These are phyloP conservation scores for Saccopteryx leptura DNA, from an alignment of 2,113 vertebrate species.

Conservation along the genomic window DNA sequence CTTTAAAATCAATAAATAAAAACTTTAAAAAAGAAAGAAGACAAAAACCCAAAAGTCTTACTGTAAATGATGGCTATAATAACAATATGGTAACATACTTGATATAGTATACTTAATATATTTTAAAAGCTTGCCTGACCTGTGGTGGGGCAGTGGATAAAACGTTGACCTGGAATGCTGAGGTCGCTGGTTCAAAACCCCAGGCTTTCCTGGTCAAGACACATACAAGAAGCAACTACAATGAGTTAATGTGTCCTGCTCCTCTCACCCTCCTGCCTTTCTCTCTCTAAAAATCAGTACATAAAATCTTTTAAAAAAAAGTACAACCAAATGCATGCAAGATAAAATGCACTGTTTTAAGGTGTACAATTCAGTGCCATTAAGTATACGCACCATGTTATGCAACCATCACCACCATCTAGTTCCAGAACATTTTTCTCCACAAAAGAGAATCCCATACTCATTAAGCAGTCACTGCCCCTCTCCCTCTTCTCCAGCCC, in stretches of 20 bases:
- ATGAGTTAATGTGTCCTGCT: too few species aligned
- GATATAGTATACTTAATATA: neutral
- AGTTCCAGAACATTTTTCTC: slow-evolving; percentile 13
- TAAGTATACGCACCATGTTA: neutral
- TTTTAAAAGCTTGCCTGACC: slow-evolving; percentile 18
- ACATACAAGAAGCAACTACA: too few species aligned
- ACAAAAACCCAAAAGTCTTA: neutral
- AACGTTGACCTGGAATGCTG: too few species aligned
- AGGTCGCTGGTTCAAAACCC: too few species aligned
- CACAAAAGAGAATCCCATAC: neutral
- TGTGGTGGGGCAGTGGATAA: too few species aligned
- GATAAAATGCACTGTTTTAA: slow-evolving; percentile 39
- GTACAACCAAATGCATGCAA: neutral
- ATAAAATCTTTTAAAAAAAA: neutral
- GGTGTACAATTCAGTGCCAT: neutral
- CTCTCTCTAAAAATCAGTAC: too few species aligned
- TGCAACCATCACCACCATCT: neutral
- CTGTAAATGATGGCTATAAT: slow-evolving; percentile 60
- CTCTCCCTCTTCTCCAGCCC: neutral
- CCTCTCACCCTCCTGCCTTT: too few species aligned
- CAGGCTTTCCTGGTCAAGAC: too few species aligned
- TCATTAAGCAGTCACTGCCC: neutral
- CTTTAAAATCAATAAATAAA: too few species aligned
- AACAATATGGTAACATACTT: slow-evolving; percentile 37
- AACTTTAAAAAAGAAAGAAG: too few species aligned